A percentile compares a stretch with the other conserved stretches of the same genome.
phyloP scores from a whole-genome alignment of 2,113 vertebrate genomes.

The Hepsetus odoe region DNA sequence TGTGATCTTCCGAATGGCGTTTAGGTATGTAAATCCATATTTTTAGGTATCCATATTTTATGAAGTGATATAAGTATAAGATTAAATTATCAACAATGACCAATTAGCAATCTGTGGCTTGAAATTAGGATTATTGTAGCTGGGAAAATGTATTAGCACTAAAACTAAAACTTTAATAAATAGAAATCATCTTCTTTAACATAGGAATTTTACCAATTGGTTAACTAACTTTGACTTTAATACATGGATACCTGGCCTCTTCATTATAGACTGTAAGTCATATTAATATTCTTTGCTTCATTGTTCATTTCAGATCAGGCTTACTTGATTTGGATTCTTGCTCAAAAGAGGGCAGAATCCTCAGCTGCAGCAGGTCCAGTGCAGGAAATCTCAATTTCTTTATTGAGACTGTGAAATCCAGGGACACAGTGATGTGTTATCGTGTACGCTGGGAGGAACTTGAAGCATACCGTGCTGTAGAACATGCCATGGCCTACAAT shows the following conservation, averaged over 20 bases:
- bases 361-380: conserved; percentile 82
- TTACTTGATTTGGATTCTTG: conserved; percentile 89
- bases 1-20: conserved; percentile 85
- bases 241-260: background rate
- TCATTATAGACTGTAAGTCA: background rate
- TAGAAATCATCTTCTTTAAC: too few relatives aligned
- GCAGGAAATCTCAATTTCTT: conserved; percentile 88
- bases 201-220: too few relatives aligned
- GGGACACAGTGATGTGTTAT: conserved; percentile 94
- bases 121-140: too few relatives aligned
- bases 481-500: conserved; percentile 90
- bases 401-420: conserved; percentile 86
- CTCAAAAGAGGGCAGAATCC: conserved; percentile 79
- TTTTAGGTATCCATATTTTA: background rate
- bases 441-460: conserved; percentile 93
- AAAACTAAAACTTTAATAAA: too few relatives aligned
- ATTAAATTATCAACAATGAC: too few relatives aligned
- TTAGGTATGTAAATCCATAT: conserved; percentile 73
- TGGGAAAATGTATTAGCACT: too few relatives aligned
- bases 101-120: too few relatives aligned
- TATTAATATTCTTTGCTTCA: background rate
- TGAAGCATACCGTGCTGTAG: conserved; percentile 71
- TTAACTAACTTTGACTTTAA: too few relatives aligned
- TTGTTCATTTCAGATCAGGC: conserved; percentile 72
- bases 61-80: background rate